Conservation (phyloP, 2,888 invertebrate species). For the Chamaedrilus cognettii region DNA sequence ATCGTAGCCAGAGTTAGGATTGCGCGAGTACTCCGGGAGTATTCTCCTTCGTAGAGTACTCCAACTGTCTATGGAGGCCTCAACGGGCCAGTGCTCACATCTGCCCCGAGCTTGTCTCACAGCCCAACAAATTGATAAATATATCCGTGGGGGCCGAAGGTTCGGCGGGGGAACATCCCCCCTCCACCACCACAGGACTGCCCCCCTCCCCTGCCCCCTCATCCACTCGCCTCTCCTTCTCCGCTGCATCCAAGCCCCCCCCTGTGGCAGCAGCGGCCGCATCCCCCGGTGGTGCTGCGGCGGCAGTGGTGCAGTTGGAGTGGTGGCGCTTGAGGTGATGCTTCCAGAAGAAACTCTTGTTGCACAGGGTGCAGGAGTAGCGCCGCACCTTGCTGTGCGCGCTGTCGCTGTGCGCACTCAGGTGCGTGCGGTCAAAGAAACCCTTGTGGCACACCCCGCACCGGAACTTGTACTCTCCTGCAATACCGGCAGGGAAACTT, state of each 20-base stretch:
- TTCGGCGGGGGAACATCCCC: neutral
- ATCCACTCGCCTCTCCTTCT: neutral
- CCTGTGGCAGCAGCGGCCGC: neutral
- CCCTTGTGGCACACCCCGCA: constrained; percentile 33
- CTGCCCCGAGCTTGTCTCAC: too few relatives aligned
- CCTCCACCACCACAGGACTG: neutral
- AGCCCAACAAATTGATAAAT: neutral
- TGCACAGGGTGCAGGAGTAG: constrained; percentile 29
- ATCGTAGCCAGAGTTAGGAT: too few relatives aligned
- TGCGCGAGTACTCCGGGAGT: too few relatives aligned
- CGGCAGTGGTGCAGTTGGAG: constrained; percentile 17
- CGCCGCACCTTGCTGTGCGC: constrained; percentile 36
- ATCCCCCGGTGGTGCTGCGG: neutral
- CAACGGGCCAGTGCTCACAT: too few relatives aligned
- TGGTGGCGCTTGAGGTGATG: constrained; percentile 38
- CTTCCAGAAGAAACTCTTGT: constrained; percentile 39
- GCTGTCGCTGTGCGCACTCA: constrained; percentile 32
- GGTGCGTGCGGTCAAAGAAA: constrained; percentile 36
- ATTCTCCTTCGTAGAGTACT: too few relatives aligned
- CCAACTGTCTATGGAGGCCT: too few relatives aligned
- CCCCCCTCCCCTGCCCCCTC: neutral
- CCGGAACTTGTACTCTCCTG: constrained; percentile 31
- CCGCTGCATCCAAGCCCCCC: neutral
- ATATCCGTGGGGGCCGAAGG: neutral
- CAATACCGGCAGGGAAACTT: neutral